Conservation (phyloP, 2,888 invertebrate species). For the Napeogenes sylphis region DNA sequence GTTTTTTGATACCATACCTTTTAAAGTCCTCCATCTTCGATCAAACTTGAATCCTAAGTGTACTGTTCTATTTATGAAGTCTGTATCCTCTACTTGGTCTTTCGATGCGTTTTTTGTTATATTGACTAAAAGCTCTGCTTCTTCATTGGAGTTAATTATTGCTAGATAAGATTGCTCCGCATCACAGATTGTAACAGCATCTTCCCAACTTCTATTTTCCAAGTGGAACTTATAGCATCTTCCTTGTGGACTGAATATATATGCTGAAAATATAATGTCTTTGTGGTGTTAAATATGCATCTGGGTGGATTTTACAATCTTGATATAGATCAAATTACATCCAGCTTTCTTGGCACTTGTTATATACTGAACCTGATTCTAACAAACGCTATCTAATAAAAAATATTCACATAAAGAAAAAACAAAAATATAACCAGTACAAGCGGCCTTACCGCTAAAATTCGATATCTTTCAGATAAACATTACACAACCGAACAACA, state of each 20-base stretch:
- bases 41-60: slow-evolving; percentile 43
- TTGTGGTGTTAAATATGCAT: too few relatives aligned
- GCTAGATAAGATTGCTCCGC: slow-evolving; percentile 56
- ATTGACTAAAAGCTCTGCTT: slow-evolving; percentile 44
- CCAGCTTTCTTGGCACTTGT: too few relatives aligned
- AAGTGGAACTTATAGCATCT: slow-evolving; percentile 61
- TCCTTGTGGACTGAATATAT: slow-evolving; percentile 43
- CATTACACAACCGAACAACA: too few relatives aligned
- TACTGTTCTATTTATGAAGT: slow-evolving; percentile 39
- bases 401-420: too few relatives aligned
- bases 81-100: slow-evolving; percentile 36
- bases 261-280: slow-evolving; percentile 38
- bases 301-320: too few relatives aligned
- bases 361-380: too few relatives aligned
- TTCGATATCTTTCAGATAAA: too few relatives aligned
- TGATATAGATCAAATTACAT: too few relatives aligned
- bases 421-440: too few relatives aligned
- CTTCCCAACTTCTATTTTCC: slow-evolving; percentile 51
- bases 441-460: too few relatives aligned
- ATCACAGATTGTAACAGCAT: slow-evolving; percentile 50
- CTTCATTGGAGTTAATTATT: slow-evolving; percentile 48
- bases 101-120: slow-evolving; percentile 43
- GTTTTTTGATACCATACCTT: slow-evolving; percentile 37
- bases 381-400: too few relatives aligned
- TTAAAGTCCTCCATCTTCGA: slow-evolving; percentile 45